phyloP scores from a whole-genome alignment of 2,888 invertebrate species.

The Tenthredo scrophulariae region DNA sequence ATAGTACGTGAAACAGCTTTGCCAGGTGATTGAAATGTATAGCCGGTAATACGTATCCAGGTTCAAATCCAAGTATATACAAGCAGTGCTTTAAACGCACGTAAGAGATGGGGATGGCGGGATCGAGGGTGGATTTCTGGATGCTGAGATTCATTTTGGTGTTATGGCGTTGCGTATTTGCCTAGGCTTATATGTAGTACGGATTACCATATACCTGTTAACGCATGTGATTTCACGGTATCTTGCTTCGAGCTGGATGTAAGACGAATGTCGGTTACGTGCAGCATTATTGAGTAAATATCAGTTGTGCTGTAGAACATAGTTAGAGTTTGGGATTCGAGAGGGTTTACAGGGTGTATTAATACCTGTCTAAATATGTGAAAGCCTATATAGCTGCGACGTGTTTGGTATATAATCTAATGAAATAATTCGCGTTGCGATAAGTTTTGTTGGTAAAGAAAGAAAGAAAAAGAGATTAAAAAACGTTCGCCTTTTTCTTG shows the following conservation, averaged over 20 bases:
- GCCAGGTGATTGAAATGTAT: constrained; percentile 29
- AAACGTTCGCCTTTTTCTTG: constrained; percentile 14
- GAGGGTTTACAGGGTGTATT: not conserved
- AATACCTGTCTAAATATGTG: not conserved
- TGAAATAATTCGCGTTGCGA: not conserved
- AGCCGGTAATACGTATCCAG: constrained; percentile 9
- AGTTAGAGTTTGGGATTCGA: constrained; percentile 18
- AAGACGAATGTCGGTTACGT: not conserved
- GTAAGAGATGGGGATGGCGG: not conserved
- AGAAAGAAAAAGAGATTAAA: not conserved
- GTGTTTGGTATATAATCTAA: constrained; percentile 1
- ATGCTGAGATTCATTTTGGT: constrained; percentile 9
- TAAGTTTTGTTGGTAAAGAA: constrained; percentile 1
- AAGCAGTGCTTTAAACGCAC: constrained; percentile 1
- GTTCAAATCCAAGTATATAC: not conserved
- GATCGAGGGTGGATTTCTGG: not conserved
- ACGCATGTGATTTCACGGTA: constrained; percentile 27
- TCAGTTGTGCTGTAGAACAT: not conserved
- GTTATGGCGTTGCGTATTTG: not conserved
- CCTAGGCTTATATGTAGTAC: constrained; percentile 1
- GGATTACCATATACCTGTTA: constrained; percentile 20
- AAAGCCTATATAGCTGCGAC: not conserved
- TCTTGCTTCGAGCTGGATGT: not conserved
- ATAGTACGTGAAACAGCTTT: constrained; percentile 20
- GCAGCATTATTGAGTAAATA: not conserved